Evolutionary conservation across 2,888 invertebrate genomes (phyloP), one percentile per base, ranked within the genome.

Genomic region (Elegia similella): DNA sequence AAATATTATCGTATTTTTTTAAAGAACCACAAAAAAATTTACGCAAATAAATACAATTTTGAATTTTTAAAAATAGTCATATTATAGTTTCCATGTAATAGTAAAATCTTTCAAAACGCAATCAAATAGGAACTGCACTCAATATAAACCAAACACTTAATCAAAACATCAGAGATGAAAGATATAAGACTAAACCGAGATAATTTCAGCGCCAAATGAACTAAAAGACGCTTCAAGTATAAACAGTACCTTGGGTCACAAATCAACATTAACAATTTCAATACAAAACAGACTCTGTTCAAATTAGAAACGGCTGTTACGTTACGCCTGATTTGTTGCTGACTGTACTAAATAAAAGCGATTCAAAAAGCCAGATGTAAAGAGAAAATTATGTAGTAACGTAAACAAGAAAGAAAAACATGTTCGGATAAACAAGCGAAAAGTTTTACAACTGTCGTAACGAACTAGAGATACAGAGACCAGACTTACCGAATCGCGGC

Each of bases 361-460:
- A 43, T 17, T 1, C 43, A 29, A 55, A 59, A 44, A 42, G 16
- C 55, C 47, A 50, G 50, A 50, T 34, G 50, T 15, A 8, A 7
- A 34, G 30, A 50, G 50, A 15, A 53, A 46, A 53, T 59, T 42
- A 47, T 58, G 56, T 53, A 55, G 56, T 43, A 55, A 59, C 38
- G 58, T 59, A 63, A 61, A 63, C 62, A 60, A 30, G 13, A 42
- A 52, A 54, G 13, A 46, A 52, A 56, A 52, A 32, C 59, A n/a
- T 29, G 38, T 50, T 59, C 58, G 58, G 60, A 65, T 65, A 10
- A 69, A 65, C 67, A 63, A 57, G 50, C 54, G 57, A 59, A 65
- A 68, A 66, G 61, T 67, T 71, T 69, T 59, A 63, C 52, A 55
- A 57, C 64, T 60, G 62, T 52, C 48, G 23, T 15, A 32, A 46